A percentile compares a stretch with the other conserved stretches of the same genome.
phyloP scores from a whole-genome alignment of 2,113 vertebrate genomes.

The Tupaia chinensis region DNA sequence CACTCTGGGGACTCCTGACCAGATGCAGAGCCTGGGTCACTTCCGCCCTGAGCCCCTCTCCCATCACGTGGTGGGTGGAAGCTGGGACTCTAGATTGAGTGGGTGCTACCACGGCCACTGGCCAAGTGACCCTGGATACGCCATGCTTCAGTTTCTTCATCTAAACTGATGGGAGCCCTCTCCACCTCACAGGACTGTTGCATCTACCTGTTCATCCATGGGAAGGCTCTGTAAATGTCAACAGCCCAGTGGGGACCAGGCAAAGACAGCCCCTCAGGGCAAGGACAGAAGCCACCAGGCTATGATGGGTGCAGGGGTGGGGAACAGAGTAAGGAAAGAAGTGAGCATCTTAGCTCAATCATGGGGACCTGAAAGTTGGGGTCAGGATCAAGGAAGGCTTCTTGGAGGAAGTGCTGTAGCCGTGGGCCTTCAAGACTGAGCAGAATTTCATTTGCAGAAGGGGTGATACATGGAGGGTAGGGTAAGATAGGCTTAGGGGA shows the following conservation, averaged over 20 bases:
- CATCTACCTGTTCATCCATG: background rate
- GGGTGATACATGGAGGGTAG: too few species aligned
- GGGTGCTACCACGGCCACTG: background rate
- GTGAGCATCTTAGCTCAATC: too few species aligned
- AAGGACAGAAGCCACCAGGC: too few species aligned
- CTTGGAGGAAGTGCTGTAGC: background rate
- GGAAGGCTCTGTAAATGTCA: background rate
- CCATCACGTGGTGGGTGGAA: background rate
- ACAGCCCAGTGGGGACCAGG: background rate
- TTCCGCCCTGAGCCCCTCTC: background rate
- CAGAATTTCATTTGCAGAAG: background rate
- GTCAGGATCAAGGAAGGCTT: background rate
- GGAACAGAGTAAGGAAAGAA: background rate
- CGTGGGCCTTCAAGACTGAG: background rate
- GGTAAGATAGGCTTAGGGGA: background rate
- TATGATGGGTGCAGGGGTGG: accelerated
- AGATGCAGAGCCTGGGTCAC: background rate
- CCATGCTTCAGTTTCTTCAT: background rate
- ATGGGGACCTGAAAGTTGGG: accelerated
- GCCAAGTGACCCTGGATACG: background rate
- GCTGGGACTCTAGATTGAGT: background rate
- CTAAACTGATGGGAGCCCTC: background rate
- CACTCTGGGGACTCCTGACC: background rate
- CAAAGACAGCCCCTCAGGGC: background rate
- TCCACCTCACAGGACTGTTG: background rate